Conservation (phyloP, 2,113 vertebrate species). For the Sinocyclocheilus maitianheensis region DNA sequence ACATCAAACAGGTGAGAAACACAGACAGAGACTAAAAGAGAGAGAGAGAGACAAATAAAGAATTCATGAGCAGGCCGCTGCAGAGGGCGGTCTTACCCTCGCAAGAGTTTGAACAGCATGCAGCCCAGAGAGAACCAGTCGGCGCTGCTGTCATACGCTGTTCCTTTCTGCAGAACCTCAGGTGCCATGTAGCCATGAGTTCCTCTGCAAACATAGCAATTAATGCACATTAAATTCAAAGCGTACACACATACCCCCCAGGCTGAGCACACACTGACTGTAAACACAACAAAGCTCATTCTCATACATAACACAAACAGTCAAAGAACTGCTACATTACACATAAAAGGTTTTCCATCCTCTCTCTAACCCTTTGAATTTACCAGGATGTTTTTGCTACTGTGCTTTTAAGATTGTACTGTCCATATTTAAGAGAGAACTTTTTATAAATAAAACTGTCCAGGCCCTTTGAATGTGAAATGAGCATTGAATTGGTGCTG, state of each 20-base stretch:
- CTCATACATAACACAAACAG: neutral
- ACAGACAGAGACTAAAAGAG: conserved; percentile 22
- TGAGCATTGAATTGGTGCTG: neutral
- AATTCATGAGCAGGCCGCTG: conserved; percentile 27
- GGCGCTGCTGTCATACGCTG: conserved; percentile 94
- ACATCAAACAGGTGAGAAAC: conserved; percentile 68
- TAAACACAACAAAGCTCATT: neutral
- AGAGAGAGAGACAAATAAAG: neutral
- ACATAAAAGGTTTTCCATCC: neutral
- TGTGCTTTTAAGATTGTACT: neutral
- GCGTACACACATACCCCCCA: neutral
- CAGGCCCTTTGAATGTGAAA: neutral
- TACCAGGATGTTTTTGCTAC: neutral
- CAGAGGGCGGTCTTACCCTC: conserved; percentile 82
- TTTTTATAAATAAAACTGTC: neutral
- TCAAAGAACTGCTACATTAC: too few species aligned
- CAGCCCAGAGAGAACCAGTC: conserved; percentile 99
- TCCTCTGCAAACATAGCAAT: conserved; percentile 74
- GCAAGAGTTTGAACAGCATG: conserved; percentile 97
- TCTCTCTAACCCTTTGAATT: neutral
- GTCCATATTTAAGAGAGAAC: neutral
- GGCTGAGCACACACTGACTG: neutral
- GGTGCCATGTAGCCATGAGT: conserved; percentile 99
- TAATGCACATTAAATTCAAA: conserved; percentile 20
- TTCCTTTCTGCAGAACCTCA: conserved; percentile 97